phyloP scores from a whole-genome alignment of 2,113 vertebrate species.

The Nyctibius bracteatus region DNA sequence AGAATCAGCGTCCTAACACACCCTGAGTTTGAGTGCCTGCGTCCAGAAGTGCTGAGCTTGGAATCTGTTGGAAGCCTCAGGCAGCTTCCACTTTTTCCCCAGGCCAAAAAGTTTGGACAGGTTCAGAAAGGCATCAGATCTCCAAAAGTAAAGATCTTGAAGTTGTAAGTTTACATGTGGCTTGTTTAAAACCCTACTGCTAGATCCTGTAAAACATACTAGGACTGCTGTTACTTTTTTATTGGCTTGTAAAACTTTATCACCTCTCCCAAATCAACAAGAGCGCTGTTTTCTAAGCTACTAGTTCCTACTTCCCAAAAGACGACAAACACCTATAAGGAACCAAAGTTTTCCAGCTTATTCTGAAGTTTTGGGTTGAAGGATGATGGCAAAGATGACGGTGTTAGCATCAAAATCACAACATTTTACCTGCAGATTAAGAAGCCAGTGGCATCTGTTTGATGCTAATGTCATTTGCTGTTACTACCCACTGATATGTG shows the following conservation, averaged over 20 bases:
- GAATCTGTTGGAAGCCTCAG: not conserved
- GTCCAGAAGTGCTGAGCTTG: not conserved
- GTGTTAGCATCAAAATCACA: not conserved
- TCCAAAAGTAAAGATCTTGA: not conserved
- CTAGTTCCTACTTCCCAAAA: not conserved
- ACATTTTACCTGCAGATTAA: not conserved
- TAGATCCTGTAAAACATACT: not conserved
- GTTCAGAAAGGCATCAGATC: not conserved
- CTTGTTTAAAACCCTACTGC: not conserved
- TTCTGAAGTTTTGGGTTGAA: not conserved
- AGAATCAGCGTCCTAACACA: not conserved
- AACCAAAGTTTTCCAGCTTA: not conserved
- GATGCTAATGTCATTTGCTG: not conserved
- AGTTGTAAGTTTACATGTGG: not conserved
- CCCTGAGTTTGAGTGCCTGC: not conserved
- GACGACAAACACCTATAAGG: not conserved
- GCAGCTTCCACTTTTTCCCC: not conserved
- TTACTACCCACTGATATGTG: not conserved
- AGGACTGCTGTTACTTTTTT: not conserved
- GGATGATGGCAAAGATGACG: not conserved
- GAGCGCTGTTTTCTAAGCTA: not conserved
- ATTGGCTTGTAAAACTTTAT: conserved; percentile 5
- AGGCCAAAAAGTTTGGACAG: not conserved
- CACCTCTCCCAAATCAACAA: not conserved
- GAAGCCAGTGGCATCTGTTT: not conserved